A percentile compares a stretch with the other conserved stretches of the same genome.
These are phyloP conservation scores for Crocallis elinguaria DNA, from an alignment of 2,888 invertebrate species.

Conservation along the genomic window DNA sequence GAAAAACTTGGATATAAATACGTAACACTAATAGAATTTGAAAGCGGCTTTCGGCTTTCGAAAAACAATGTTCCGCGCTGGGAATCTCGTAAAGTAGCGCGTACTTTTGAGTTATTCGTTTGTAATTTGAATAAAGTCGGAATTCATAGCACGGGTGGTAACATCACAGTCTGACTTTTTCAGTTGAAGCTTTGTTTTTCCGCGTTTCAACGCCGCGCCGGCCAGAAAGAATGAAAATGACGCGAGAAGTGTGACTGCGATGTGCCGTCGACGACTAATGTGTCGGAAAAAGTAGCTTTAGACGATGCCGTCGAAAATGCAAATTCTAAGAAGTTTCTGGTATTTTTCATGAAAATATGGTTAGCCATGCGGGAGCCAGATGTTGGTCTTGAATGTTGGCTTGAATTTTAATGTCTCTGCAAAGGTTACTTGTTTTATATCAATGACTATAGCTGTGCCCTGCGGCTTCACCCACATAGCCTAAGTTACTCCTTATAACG, in stretches of 20 bases:
- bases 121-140: slow-evolving; percentile 40
- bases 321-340: slow-evolving; percentile 31
- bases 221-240: slow-evolving; percentile 45
- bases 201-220: slow-evolving; percentile 40
- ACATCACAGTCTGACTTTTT: slow-evolving; percentile 39
- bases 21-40: slow-evolving; percentile 31
- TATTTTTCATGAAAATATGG: slow-evolving; percentile 27
- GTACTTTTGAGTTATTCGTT: slow-evolving; percentile 27
- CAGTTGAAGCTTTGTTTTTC: slow-evolving; percentile 43
- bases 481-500: too few relatives aligned
- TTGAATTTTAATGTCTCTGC: not conserved
- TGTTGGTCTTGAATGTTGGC: slow-evolving; percentile 7
- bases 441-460: too few relatives aligned
- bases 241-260: slow-evolving; percentile 42
- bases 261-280: slow-evolving; percentile 46
- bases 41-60: slow-evolving; percentile 6
- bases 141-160: slow-evolving; percentile 37
- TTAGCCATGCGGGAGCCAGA: slow-evolving; percentile 10
- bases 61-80: slow-evolving; percentile 12
- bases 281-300: slow-evolving; percentile 51
- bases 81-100: slow-evolving; percentile 19
- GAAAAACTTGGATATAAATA: slow-evolving; percentile 31
- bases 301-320: slow-evolving; percentile 37
- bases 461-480: too few relatives aligned
- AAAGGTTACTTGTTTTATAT: not conserved